Percentiles rank a stretch among this genome's conserved stretches.
These are phyloP conservation scores for Coilia nasus DNA, from an alignment of 2,797 vertebrate species.

Conservation along the genomic window DNA sequence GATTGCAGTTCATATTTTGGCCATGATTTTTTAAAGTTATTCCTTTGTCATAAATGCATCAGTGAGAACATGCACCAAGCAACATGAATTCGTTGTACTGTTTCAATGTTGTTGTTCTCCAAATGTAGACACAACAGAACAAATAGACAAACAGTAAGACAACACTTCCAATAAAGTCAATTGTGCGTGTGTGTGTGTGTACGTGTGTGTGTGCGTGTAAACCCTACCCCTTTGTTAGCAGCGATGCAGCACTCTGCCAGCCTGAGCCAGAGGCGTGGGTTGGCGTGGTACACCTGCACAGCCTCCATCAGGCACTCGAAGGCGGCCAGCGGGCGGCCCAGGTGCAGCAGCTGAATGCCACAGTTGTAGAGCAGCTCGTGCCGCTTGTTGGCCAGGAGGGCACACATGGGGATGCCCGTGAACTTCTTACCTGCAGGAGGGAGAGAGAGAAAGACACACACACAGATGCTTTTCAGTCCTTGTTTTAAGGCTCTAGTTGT, in stretches of 20 bases:
- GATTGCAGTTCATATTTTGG: too few species aligned
- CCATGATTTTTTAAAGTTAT: too few species aligned
- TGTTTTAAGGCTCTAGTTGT: neutral
- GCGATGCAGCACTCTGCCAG: conserved; percentile 97
- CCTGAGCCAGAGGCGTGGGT: conserved; percentile 94
- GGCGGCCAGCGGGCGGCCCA: conserved; percentile 90
- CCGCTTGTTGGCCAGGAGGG: conserved; percentile 92
- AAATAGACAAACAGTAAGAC: too few species aligned
- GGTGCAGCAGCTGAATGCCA: conserved; percentile 94
- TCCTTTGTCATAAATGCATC: too few species aligned
- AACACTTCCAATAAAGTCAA: too few species aligned
- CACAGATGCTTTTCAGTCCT: neutral
- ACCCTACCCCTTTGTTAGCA: conserved; percentile 91
- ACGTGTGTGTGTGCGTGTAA: neutral
- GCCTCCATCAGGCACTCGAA: conserved; percentile 97
- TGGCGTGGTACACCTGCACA: conserved; percentile 96
- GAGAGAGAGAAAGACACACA: conserved; percentile 22
- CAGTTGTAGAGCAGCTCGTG: conserved; percentile 97
- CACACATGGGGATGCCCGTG: conserved; percentile 94
- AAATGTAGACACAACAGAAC: too few species aligned
- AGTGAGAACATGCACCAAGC: too few species aligned
- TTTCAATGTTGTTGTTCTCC: too few species aligned
- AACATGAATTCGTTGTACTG: too few species aligned
- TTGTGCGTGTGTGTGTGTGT: too few species aligned
- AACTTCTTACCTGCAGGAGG: conserved; percentile 84